phyloP scores from a whole-genome alignment of 2,113 vertebrate genomes.

The Strix aluco region DNA sequence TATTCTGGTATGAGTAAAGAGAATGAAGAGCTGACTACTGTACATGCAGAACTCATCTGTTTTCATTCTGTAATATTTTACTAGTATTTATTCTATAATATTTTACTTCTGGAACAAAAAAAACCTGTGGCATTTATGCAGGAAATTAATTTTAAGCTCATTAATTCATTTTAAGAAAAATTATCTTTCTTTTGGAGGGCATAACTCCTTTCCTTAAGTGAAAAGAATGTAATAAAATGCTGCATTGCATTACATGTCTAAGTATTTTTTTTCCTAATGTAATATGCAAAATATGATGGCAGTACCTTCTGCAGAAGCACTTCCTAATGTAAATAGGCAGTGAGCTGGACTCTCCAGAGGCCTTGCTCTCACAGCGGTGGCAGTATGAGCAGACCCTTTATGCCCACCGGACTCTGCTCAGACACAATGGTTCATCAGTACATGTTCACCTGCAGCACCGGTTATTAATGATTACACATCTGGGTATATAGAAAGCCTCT shows the following conservation, averaged over 20 bases:
- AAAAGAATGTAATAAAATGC: background rate
- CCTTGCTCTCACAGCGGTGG: fast-evolving
- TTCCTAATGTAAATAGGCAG: background rate
- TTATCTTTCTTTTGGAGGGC: background rate
- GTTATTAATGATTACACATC: background rate
- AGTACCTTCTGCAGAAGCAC: background rate
- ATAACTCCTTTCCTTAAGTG: background rate
- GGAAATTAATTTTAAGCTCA: background rate
- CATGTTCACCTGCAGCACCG: fast-evolving
- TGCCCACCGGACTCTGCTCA: background rate
- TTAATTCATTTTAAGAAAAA: background rate
- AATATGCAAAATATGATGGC: background rate
- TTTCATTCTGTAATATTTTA: background rate
- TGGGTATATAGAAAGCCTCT: background rate
- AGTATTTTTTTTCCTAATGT: background rate
- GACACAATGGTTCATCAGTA: background rate
- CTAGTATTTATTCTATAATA: background rate
- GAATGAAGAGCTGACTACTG: background rate
- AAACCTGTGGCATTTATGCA: background rate
- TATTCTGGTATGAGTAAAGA: background rate
- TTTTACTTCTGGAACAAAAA: background rate
- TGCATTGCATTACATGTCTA: background rate
- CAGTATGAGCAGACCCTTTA: background rate
- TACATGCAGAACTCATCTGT: background rate
- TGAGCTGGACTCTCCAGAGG: background rate